phyloP scores from a whole-genome alignment of 2,113 vertebrate genomes.

The Catagonus wagneri region DNA sequence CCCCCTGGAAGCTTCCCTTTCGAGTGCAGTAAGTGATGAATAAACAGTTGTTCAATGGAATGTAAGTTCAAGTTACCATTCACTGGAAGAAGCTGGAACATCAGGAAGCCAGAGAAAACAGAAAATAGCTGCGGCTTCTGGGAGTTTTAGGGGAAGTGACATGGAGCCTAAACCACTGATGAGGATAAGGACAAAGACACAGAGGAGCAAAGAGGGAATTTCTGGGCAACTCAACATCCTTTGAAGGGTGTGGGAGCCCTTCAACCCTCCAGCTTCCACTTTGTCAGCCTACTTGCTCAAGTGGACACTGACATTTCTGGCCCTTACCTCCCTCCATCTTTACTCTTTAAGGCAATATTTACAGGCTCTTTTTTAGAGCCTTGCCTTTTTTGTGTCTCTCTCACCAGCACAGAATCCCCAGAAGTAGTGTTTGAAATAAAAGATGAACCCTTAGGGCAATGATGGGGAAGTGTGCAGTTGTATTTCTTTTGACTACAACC shows the following conservation, averaged over 20 bases:
- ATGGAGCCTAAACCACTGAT: neutral
- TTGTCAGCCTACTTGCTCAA: neutral
- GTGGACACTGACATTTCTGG: neutral
- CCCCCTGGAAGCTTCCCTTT: neutral
- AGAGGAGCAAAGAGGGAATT: neutral
- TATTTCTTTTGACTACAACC: conserved; percentile 38
- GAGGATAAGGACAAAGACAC: neutral
- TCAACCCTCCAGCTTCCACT: neutral
- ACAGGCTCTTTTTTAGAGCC: neutral
- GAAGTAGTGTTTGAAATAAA: neutral
- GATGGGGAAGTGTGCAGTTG: conserved; percentile 24
- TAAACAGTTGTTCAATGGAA: neutral
- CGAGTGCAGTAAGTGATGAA: neutral
- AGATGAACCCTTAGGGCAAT: conserved; percentile 4
- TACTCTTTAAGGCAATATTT: neutral
- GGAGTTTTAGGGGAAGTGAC: neutral
- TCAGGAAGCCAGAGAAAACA: neutral
- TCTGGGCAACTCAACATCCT: neutral
- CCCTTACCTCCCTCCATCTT: neutral
- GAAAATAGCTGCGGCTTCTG: neutral
- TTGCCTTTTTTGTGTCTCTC: neutral
- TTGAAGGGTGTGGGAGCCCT: neutral
- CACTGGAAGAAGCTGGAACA: neutral
- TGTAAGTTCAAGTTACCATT: neutral
- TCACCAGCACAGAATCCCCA: neutral